Percentiles rank a stretch among this genome's conserved stretches.
phyloP scores from a whole-genome alignment of 2,797 vertebrate genomes.

The Sciurus vulgaris region DNA sequence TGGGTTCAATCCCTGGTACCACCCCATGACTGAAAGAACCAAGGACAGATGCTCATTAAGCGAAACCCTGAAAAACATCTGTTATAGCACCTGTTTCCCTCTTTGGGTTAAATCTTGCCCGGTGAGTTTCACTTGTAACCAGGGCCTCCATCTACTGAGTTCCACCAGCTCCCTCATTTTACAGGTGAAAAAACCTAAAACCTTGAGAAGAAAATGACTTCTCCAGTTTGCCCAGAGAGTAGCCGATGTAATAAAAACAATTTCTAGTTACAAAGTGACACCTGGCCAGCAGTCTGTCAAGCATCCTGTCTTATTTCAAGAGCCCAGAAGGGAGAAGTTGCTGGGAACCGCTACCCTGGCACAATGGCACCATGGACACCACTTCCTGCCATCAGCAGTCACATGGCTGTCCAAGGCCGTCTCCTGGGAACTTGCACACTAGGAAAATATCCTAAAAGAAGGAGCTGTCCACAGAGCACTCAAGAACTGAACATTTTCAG shows the following conservation, averaged over 20 bases:
- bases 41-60: not conserved
- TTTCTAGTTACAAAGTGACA: not conserved
- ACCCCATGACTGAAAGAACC: not conserved
- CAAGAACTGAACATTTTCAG: not conserved
- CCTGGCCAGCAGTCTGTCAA: not conserved
- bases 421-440: not conserved
- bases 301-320: not conserved
- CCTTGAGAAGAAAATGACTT: not conserved
- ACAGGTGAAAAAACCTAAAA: not conserved
- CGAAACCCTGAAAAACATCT: not conserved
- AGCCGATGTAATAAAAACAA: not conserved
- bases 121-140: not conserved
- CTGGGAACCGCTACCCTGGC: too few species aligned
- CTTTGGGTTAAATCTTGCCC: not conserved
- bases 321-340: not conserved
- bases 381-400: not conserved
- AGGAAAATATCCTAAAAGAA: not conserved
- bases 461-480: not conserved
- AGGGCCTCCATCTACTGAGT: not conserved
- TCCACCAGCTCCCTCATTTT: not conserved
- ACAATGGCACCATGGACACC: rapidly evolving
- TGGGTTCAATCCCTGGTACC: too few species aligned
- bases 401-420: not conserved
- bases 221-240: not conserved
- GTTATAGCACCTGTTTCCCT: not conserved